phyloP scores from a whole-genome alignment of 2,888 invertebrate genomes.

The Hyalella azteca region DNA sequence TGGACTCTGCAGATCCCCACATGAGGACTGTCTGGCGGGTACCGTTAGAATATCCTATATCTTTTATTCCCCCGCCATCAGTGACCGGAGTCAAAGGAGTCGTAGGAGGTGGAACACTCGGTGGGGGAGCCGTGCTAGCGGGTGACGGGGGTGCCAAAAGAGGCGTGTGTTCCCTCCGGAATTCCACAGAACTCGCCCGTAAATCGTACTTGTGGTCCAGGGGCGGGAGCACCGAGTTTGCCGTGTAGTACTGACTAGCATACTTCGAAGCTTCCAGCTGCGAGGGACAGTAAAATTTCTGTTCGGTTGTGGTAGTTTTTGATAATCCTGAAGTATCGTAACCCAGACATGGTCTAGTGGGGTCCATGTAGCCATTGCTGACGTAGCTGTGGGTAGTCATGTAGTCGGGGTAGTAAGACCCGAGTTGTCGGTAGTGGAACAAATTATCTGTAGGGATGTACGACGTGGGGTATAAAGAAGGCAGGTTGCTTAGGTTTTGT shows the following conservation, averaged over 20 bases:
- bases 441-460: constrained; percentile 79
- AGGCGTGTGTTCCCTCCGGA: constrained; percentile 47
- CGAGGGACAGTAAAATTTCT: constrained; percentile 56
- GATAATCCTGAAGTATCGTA: constrained; percentile 51
- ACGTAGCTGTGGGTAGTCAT: constrained; percentile 59
- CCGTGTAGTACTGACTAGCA: constrained; percentile 53
- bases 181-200: constrained; percentile 41
- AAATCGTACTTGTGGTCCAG: constrained; percentile 57
- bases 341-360: constrained; percentile 61
- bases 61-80: constrained; percentile 47
- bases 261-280: constrained; percentile 57
- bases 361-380: constrained; percentile 58
- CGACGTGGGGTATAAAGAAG: constrained; percentile 55
- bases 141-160: constrained; percentile 37
- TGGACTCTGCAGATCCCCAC: constrained; percentile 73
- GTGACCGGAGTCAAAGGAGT: constrained; percentile 33
- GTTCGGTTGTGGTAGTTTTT: constrained; percentile 50
- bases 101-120: constrained; percentile 42
- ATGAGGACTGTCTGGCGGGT: constrained; percentile 87
- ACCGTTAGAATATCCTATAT: constrained; percentile 64
- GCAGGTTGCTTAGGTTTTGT: constrained; percentile 68
- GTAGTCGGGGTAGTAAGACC: constrained; percentile 81
- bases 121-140: constrained; percentile 52
- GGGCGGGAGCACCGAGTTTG: constrained; percentile 53
- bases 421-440: constrained; percentile 86